Evolutionary conservation across 2,113 vertebrate species (phyloP).

Genomic region (Amblyornis subalaris): DNA sequence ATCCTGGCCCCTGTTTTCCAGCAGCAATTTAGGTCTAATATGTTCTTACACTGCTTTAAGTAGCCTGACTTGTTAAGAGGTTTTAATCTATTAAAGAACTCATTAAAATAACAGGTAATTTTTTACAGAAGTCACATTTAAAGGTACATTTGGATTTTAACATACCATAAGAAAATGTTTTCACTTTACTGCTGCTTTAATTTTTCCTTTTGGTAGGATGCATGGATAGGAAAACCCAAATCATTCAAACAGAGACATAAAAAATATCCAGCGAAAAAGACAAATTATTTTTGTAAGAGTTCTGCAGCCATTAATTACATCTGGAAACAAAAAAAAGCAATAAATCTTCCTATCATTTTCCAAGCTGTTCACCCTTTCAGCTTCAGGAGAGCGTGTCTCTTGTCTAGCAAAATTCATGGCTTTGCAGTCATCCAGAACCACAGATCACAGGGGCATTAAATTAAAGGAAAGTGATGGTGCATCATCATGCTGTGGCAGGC

Average conservation of each 20-base stretch:
- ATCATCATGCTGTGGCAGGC: constrained; percentile 54
- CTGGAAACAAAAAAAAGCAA: neutral
- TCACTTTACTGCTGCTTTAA: neutral
- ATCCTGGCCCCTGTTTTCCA: neutral
- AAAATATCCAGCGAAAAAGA: neutral
- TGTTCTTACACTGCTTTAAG: neutral
- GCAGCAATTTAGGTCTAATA: fast-evolving
- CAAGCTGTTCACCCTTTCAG: neutral
- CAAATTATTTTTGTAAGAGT: neutral
- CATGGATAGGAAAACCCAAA: neutral
- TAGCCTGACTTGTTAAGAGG: neutral
- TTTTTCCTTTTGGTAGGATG: neutral
- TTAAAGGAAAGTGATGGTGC: constrained; percentile 8
- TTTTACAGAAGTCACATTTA: neutral
- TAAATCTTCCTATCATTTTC: neutral
- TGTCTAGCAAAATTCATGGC: constrained; percentile 4
- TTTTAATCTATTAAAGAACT: neutral
- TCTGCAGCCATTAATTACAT: neutral
- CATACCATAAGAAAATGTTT: neutral
- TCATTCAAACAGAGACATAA: neutral
- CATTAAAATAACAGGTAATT: neutral
- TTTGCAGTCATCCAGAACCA: constrained; percentile 7
- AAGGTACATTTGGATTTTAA: neutral
- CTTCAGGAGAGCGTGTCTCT: neutral
- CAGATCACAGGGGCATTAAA: neutral